phyloP scores from a whole-genome alignment of 2,113 vertebrate species.

The Dissostichus mawsoni region DNA sequence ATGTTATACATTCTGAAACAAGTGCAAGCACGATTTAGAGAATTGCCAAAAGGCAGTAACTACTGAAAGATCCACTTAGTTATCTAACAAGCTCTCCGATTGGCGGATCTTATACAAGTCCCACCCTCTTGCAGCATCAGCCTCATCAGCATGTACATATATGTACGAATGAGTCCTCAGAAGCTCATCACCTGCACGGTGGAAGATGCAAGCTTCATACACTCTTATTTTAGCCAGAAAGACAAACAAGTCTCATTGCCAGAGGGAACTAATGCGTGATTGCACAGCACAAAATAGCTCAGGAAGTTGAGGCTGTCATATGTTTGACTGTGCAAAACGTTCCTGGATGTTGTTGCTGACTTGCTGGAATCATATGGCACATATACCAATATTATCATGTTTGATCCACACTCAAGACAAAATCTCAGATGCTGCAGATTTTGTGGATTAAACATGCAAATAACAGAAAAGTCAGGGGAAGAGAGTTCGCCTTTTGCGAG shows the following conservation, averaged over 20 bases:
- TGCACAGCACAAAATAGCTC: conserved; percentile 42
- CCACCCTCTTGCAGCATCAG: conserved; percentile 29
- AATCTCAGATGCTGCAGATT: conserved; percentile 26
- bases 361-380: conserved; percentile 24
- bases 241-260: conserved; percentile 38
- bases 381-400: background rate
- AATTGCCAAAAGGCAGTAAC: conserved; percentile 39
- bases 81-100: conserved; percentile 45
- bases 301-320: conserved; percentile 32
- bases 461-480: background rate
- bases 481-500: conserved; percentile 4
- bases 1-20: conserved; percentile 56
- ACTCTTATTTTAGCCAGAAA: conserved; percentile 21
- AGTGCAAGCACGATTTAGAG: conserved; percentile 20
- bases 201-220: conserved; percentile 30
- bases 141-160: conserved; percentile 55
- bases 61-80: conserved; percentile 40
- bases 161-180: conserved; percentile 30
- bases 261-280: conserved; percentile 29
- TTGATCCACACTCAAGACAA: background rate
- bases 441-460: background rate
- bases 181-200: conserved; percentile 46
- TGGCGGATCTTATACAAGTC: conserved; percentile 46
- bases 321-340: conserved; percentile 26
- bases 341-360: background rate